Base-by-base conservation (phyloP, 64 coral and sea anemone genomes). In the Actinia equina region DNA sequence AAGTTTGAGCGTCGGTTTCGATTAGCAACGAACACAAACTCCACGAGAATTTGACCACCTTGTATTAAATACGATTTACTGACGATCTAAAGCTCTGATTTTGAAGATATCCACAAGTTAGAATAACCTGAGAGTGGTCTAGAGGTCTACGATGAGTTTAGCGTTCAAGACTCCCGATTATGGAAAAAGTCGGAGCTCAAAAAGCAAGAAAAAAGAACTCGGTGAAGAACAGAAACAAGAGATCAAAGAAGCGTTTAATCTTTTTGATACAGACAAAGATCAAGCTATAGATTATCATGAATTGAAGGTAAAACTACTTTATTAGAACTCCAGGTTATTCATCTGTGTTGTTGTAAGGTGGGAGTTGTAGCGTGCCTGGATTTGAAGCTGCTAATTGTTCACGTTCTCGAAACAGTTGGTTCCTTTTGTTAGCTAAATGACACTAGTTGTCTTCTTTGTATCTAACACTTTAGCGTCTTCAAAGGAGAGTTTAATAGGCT, bases 141-240 rank as follows among this genome's bases (percentile, higher is more conserved):
- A 44, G 6, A 81, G 43, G 22, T 85, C 52, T 85, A 59, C 20
- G 59, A 99, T 99, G 97, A 99, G 97, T 99, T 62, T 99, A n/a
- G 91, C 93, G 44, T 77, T 99, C 74, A 95, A 93, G 84, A 94
- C 97, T 43, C 97, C 97, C 30, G 97, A 99, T 93, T 99, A 95
- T 45, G 91, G 90, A 45, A 99, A 99, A 74, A 89, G 89, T 60
- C 94, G 93, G 74, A 86, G 93, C 71, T 60, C 93, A 22, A 95
- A 95, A 77, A 83, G 71, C 11, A 99, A 99, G 52, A 86, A 93
- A 52, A 90, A 93, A 42, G 97, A 99, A 52, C 88, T 99, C 9
- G 97, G 97, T 1, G 97, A 99, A 83, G 97, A 99, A 19, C 97
- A 99, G 82, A 99, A 95, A 60, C 97, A 99, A 99, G 97, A 99